Conservation (phyloP, 2,797 vertebrate species). For the Choloepus didactylus region DNA sequence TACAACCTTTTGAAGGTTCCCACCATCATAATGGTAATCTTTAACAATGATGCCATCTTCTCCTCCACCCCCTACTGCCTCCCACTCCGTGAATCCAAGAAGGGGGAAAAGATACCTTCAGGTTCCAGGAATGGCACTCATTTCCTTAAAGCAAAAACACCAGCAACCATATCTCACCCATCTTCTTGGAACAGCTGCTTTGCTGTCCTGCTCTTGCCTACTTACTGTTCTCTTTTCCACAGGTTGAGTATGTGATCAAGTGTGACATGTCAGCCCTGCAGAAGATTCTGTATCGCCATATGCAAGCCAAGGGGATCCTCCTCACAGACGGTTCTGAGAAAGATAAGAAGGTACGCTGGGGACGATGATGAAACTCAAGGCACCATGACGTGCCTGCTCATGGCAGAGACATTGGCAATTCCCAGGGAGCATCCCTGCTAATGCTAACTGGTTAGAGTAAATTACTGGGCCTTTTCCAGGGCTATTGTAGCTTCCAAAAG, state of each 20-base stretch:
- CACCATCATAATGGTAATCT: neutral
- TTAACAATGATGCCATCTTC: neutral
- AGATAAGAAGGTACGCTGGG: constrained; percentile 95
- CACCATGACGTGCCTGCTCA: neutral
- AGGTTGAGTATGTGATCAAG: constrained; percentile 99
- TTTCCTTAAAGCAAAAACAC: neutral
- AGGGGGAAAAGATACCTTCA: neutral
- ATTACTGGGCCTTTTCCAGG: neutral
- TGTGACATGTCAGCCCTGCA: constrained; percentile 99
- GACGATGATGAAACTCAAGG: neutral
- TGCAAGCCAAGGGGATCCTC: constrained; percentile 98
- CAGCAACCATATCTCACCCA: rapidly evolving
- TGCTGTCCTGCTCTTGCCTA: neutral
- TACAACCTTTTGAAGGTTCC: neutral
- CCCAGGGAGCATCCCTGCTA: neutral
- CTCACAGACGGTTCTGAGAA: constrained; percentile 99
- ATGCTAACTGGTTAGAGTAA: neutral
- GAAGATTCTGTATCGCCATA: constrained; percentile 98
- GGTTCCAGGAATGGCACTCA: neutral
- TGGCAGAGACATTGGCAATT: neutral
- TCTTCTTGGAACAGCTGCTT: neutral
- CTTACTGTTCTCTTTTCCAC: neutral
- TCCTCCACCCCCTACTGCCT: neutral
- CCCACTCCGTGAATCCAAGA: neutral
- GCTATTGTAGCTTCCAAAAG: neutral